Conservation (phyloP, 2,797 vertebrate species). For the Acridotheres tristis region DNA sequence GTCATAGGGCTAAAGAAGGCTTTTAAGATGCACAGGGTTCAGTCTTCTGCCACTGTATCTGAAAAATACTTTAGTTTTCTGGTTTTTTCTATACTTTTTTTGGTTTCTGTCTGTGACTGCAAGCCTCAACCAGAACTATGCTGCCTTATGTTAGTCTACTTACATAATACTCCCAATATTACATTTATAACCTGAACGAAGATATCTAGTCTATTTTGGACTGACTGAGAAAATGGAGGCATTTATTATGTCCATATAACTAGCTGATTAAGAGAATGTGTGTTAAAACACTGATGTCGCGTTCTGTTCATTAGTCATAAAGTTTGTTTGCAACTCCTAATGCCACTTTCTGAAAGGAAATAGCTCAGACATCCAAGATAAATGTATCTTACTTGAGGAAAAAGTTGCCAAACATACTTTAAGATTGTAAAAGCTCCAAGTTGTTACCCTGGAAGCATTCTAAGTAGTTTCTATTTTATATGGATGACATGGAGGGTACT, state of each 20-base stretch:
- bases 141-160: neutral
- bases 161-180: neutral
- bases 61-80: neutral
- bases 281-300: neutral
- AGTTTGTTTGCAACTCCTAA: neutral
- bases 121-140: neutral
- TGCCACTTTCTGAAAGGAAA: neutral
- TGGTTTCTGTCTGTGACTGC: neutral
- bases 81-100: too few species aligned
- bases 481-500: neutral
- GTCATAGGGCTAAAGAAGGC: neutral
- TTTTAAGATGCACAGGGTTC: neutral
- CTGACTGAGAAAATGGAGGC: neutral
- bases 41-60: neutral
- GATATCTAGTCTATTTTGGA: neutral
- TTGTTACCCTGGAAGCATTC: neutral
- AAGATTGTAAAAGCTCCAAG: neutral
- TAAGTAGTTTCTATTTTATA: neutral
- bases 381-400: neutral
- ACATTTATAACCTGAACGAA: neutral
- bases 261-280: neutral
- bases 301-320: neutral
- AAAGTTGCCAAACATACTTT: neutral
- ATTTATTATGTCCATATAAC: neutral
- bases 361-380: neutral